A percentile compares a stretch with the other conserved stretches of the same genome.
phyloP scores from a whole-genome alignment of 2,113 vertebrate species.

The Gnathonemus echidnorhynchus region DNA sequence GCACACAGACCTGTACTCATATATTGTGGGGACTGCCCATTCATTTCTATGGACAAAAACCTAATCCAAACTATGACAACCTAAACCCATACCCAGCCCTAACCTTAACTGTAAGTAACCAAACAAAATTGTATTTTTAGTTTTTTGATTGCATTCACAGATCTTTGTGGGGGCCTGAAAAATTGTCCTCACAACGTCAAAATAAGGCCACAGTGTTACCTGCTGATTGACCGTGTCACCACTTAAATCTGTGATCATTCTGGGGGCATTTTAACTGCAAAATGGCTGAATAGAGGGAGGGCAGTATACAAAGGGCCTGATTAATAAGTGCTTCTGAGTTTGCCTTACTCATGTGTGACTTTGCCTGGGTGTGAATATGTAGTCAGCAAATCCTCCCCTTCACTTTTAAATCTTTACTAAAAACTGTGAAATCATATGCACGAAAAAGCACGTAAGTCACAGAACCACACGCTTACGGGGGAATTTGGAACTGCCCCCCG shows the following conservation, averaged over 20 bases:
- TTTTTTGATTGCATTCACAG: too few species aligned
- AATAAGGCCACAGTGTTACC: neutral
- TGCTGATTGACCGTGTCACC: neutral
- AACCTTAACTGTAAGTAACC: too few species aligned
- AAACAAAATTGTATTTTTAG: too few species aligned
- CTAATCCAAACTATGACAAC: neutral
- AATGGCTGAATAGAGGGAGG: neutral
- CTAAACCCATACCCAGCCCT: neutral
- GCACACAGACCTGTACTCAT: neutral
- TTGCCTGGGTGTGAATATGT: neutral
- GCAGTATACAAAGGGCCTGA: neutral
- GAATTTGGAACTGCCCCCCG: slow-evolving; percentile 58
- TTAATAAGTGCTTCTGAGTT: neutral
- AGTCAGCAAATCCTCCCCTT: neutral
- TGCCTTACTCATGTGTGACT: neutral
- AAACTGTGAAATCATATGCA: neutral
- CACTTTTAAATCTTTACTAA: neutral
- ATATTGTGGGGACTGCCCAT: neutral
- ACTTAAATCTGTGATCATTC: neutral
- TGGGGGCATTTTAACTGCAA: neutral
- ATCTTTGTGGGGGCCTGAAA: too few species aligned
- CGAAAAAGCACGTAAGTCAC: neutral
- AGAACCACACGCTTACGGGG: slow-evolving; percentile 35
- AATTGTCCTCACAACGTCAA: neutral
- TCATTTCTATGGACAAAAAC: neutral